Conservation (phyloP, 2,888 invertebrate species). For the Urechis unicinctus region DNA sequence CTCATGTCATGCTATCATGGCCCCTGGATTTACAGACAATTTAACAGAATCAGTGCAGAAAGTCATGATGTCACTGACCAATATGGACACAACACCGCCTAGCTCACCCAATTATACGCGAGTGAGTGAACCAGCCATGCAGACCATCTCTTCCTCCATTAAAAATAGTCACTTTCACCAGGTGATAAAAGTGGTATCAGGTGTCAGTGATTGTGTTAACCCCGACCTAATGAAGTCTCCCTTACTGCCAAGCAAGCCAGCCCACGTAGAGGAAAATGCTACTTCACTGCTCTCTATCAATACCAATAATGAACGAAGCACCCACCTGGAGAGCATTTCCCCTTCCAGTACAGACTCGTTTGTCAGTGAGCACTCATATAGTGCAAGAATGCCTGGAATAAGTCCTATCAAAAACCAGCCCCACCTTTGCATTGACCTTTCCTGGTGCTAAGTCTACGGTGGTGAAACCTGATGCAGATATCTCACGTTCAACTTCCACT, state of each 20-base stretch:
- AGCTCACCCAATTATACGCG: constrained; percentile 12
- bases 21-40: constrained; percentile 20
- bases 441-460: background rate
- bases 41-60: constrained; percentile 21
- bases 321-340: background rate
- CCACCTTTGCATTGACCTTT: background rate
- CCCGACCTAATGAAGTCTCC: background rate
- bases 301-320: background rate
- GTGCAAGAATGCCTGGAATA: background rate
- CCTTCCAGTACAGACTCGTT: background rate
- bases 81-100: constrained; percentile 16
- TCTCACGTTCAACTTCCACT: background rate
- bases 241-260: too few relatives aligned
- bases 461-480: background rate
- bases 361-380: constrained; percentile 4
- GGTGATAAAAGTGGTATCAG: background rate
- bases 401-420: background rate
- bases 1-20: constrained; percentile 18
- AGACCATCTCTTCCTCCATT: background rate
- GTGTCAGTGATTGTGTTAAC: background rate
- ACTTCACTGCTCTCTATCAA: background rate
- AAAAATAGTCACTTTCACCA: too few relatives aligned
- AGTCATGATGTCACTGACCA: constrained; percentile 16
- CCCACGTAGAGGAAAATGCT: background rate
- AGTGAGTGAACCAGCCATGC: too few relatives aligned